Conservation (phyloP, 37 sponge, comb jelly and placozoan species). For the Spongilla lacustris region DNA sequence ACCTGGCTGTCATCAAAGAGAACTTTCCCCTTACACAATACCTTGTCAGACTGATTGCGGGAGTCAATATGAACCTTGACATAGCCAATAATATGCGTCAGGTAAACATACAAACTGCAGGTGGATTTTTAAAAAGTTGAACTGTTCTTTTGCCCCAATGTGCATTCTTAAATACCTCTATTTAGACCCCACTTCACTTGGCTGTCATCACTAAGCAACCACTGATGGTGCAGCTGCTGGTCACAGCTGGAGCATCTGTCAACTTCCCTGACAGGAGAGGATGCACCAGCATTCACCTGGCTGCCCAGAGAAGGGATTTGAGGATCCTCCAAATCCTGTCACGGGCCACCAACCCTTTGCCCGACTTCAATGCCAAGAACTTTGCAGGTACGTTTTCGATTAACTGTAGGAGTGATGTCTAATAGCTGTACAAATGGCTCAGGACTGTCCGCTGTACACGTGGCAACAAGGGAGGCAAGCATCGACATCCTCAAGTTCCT, state of each 20-base stretch:
- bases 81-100: slow-evolving; percentile 83
- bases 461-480: slow-evolving; percentile 73
- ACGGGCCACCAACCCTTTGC: slow-evolving; percentile 63
- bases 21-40: slow-evolving; percentile 65
- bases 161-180: too few species aligned
- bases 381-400: slow-evolving; percentile 48
- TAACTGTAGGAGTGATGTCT: background rate
- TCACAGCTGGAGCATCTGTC: slow-evolving; percentile 73
- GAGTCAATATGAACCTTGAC: slow-evolving; percentile 74
- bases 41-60: slow-evolving; percentile 58
- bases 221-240: slow-evolving; percentile 60
- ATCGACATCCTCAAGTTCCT: slow-evolving; percentile 79
- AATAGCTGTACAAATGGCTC: background rate
- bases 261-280: slow-evolving; percentile 85
- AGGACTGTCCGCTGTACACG: slow-evolving; percentile 78
- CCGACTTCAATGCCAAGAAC: slow-evolving; percentile 79
- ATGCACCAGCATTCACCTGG: slow-evolving; percentile 75
- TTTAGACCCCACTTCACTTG: slow-evolving; percentile 84
- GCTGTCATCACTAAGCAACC: slow-evolving; percentile 88
- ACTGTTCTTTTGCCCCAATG: too few species aligned
- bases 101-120: slow-evolving; percentile 33
- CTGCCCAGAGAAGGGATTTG: slow-evolving; percentile 64
- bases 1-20: slow-evolving; percentile 79
- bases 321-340: slow-evolving; percentile 53
- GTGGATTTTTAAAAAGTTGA: too few species aligned